These are phyloP conservation scores for Paraplagusia blochii DNA, from an alignment of 2,113 vertebrate genomes.

Conservation along the genomic window DNA sequence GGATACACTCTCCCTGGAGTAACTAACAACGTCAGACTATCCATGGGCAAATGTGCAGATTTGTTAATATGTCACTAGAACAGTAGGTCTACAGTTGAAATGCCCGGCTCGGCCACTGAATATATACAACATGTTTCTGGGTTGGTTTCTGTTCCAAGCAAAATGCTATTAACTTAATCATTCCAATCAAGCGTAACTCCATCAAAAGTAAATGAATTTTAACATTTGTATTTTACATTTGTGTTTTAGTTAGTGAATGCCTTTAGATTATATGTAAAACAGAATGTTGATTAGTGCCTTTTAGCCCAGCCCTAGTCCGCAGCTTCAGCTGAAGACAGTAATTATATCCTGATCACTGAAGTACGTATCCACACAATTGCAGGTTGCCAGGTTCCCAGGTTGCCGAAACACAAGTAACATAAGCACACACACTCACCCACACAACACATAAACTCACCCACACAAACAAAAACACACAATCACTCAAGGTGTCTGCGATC, in stretches of 20 bases:
- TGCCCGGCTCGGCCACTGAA: too few species aligned
- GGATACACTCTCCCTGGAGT: too few species aligned
- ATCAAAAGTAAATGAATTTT: too few species aligned
- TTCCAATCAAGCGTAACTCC: too few species aligned
- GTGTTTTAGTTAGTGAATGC: not conserved
- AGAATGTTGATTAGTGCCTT: slow-evolving; percentile 29
- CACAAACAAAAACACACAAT: slow-evolving; percentile 9
- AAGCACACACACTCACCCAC: slow-evolving; percentile 22
- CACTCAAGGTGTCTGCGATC: slow-evolving; percentile 20
- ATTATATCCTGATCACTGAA: slow-evolving; percentile 29
- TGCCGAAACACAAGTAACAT: slow-evolving; percentile 34
- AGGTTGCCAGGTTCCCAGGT: slow-evolving; percentile 58
- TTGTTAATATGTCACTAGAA: too few species aligned
- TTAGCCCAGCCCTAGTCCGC: slow-evolving; percentile 37
- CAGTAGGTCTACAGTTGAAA: too few species aligned
- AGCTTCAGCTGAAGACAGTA: slow-evolving; percentile 14
- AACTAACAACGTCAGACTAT: too few species aligned
- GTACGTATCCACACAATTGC: slow-evolving; percentile 22
- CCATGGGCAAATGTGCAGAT: too few species aligned
- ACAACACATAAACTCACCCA: slow-evolving; percentile 6
- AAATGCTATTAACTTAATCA: too few species aligned
- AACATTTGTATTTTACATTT: too few species aligned
- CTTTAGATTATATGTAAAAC: slow-evolving; percentile 10
- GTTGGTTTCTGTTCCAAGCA: too few species aligned
- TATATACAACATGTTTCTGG: too few species aligned